Percentiles rank a stretch among this genome's conserved stretches.
These are phyloP conservation scores for Diceros bicornis DNA, from an alignment of 2,797 vertebrate genomes.

Conservation along the genomic window DNA sequence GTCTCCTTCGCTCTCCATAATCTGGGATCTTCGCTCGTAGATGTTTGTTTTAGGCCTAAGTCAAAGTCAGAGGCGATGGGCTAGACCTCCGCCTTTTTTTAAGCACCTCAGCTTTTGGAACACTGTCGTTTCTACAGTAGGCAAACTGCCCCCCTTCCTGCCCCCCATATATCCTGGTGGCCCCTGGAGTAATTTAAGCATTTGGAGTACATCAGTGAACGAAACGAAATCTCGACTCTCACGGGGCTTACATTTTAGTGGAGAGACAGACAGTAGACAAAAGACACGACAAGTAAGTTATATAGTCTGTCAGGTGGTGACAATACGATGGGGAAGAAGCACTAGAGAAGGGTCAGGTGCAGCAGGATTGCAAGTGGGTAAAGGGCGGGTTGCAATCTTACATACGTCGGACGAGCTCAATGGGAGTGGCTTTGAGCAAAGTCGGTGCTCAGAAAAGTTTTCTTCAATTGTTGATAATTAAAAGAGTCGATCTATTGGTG, in stretches of 20 bases:
- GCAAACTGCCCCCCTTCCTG: rapidly evolving
- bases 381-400: neutral
- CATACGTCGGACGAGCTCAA: too few species aligned
- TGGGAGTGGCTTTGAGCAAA: neutral
- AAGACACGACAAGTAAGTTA: too few species aligned
- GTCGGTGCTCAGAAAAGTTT: neutral
- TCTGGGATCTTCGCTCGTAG: neutral
- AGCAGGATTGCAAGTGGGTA: neutral
- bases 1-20: rapidly evolving
- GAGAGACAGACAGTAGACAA: neutral
- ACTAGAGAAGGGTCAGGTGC: neutral
- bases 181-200: neutral
- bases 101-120: neutral
- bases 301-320: rapidly evolving
- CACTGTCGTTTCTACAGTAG: rapidly evolving
- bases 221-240: neutral
- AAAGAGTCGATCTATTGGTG: neutral
- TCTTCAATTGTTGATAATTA: neutral
- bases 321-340: neutral
- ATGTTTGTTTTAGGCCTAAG: neutral
- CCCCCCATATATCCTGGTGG: neutral
- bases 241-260: neutral
- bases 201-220: neutral
- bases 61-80: neutral
- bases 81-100: neutral